phyloP scores from a whole-genome alignment of 30 jellyfish, hydroid and myxozoan species.

The Hydractinia echinata region DNA sequence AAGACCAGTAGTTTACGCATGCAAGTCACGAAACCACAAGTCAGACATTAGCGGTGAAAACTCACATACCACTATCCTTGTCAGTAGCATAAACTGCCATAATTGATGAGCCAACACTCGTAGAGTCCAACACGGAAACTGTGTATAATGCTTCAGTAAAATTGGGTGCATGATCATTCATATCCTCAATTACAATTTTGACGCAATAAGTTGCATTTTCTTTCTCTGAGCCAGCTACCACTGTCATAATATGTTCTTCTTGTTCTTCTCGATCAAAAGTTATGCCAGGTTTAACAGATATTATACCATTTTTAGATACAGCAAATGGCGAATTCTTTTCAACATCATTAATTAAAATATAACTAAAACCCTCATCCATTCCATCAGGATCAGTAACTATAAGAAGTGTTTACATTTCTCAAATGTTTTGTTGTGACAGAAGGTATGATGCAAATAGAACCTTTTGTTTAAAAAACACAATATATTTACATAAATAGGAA shows the following conservation, averaged over 20 bases:
- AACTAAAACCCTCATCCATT: slow-evolving; percentile 6
- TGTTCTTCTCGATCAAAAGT: slow-evolving; percentile 33
- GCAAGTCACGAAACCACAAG: no score
- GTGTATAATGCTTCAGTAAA: slow-evolving; percentile 47
- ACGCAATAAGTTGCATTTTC: slow-evolving; percentile 43
- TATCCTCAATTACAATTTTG: slow-evolving; percentile 53
- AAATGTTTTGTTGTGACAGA: no score
- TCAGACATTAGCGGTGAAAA: no score
- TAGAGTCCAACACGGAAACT: slow-evolving; percentile 48
- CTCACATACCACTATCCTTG: slow-evolving; percentile 30
- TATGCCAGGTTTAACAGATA: slow-evolving; percentile 26
- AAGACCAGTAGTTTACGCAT: no score
- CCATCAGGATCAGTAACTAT: slow-evolving; percentile 36
- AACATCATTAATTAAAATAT: slow-evolving; percentile 14
- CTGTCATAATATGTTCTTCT: slow-evolving; percentile 32
- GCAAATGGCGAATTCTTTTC: slow-evolving; percentile 21
- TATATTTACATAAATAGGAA: no score
- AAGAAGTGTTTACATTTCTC: background rate
- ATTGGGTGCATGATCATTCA: slow-evolving; percentile 72
- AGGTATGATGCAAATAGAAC: no score
- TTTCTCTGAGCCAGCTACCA: slow-evolving; percentile 23
- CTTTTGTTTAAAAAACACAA: no score
- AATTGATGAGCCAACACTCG: slow-evolving; percentile 37
- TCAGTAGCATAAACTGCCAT: slow-evolving; percentile 59
- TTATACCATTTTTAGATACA: slow-evolving; percentile 31